These are phyloP conservation scores for Grapholita molesta DNA, from an alignment of 1,140 invertebrate genomes.

Conservation along the genomic window DNA sequence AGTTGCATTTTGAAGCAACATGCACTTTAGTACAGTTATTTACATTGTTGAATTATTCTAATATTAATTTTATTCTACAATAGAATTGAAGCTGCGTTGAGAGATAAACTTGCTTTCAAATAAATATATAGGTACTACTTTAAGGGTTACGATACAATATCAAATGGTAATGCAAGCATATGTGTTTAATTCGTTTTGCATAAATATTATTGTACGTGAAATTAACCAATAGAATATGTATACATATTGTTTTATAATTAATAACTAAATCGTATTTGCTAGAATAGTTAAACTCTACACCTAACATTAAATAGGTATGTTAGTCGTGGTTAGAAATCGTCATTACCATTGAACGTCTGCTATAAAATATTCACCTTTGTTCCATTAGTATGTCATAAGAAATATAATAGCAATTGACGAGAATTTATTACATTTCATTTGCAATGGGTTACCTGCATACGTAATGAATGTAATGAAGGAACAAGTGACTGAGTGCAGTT, in stretches of 20 bases:
- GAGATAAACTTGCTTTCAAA: background rate
- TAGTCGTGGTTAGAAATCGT: too few relatives aligned
- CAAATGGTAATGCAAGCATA: background rate
- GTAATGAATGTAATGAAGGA: background rate
- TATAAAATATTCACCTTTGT: too few relatives aligned
- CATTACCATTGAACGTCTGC: too few relatives aligned
- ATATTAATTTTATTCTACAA: background rate
- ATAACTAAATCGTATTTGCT: too few relatives aligned
- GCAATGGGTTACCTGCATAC: background rate
- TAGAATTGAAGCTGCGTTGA: background rate
- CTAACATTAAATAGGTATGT: too few relatives aligned
- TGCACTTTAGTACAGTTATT: background rate
- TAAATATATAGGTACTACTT: background rate
- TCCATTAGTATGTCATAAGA: background rate
- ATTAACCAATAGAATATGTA: too few relatives aligned
- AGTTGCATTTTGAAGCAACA: background rate
- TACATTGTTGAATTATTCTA: background rate
- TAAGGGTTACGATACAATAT: background rate
- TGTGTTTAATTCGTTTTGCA: too few relatives aligned
- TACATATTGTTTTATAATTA: too few relatives aligned
- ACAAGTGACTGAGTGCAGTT: background rate
- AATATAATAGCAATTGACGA: background rate
- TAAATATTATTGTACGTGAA: too few relatives aligned
- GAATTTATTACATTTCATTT: background rate
- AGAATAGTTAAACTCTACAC: too few relatives aligned